phyloP scores from a whole-genome alignment of 2,797 vertebrate genomes.

The Amazona finschi region DNA sequence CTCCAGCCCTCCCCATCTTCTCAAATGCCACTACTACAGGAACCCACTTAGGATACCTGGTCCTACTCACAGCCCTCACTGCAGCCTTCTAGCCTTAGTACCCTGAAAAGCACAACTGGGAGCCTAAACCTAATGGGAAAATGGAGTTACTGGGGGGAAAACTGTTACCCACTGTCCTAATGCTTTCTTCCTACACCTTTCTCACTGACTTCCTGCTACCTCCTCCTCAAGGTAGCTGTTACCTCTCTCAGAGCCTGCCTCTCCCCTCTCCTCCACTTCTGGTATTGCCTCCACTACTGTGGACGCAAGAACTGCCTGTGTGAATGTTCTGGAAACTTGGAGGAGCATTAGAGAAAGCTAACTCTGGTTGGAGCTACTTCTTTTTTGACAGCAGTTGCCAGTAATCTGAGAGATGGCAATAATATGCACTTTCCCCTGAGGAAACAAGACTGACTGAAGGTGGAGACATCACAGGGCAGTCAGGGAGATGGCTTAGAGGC shows the following conservation, averaged over 20 bases:
- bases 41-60: background rate
- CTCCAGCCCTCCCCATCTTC: background rate
- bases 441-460: background rate
- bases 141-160: background rate
- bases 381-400: background rate
- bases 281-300: background rate
- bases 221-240: background rate
- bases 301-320: accelerated
- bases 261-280: background rate
- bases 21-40: background rate
- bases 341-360: background rate
- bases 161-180: background rate
- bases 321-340: background rate
- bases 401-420: background rate
- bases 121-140: background rate
- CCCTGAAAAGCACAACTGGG: background rate
- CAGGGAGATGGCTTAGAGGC: background rate
- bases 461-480: background rate
- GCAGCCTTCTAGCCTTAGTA: background rate
- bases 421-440: background rate
- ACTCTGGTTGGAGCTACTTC: background rate
- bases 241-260: background rate
- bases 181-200: background rate
- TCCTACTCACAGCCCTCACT: background rate
- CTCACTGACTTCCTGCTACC: background rate